Evolutionary conservation across 37 sponge, comb jelly and placozoan species (phyloP).

Genomic region (Mnemiopsis leidyi): DNA sequence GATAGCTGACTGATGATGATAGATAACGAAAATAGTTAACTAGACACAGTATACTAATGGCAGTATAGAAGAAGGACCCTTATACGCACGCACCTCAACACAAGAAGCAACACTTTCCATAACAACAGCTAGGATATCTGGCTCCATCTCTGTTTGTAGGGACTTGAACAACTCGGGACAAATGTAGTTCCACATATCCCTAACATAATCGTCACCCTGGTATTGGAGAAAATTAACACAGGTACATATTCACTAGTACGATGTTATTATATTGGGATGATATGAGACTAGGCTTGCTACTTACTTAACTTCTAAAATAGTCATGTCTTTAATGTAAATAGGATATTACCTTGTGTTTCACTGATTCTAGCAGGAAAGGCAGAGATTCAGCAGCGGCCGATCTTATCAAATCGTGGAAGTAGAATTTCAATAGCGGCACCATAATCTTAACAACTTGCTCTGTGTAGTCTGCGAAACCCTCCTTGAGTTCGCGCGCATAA

Average conservation of each 20-base stretch:
- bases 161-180: conserved; percentile 82
- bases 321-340: too few species aligned
- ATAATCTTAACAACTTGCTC: conserved; percentile 89
- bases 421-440: conserved; percentile 92
- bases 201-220: conserved; percentile 68
- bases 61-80: too few species aligned
- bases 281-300: too few species aligned
- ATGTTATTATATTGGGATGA: too few species aligned
- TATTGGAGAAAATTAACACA: too few species aligned
- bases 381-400: conserved; percentile 94
- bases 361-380: conserved; percentile 87
- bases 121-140: conserved; percentile 71
- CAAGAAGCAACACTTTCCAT: conserved; percentile 64
- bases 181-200: conserved; percentile 82
- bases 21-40: too few species aligned
- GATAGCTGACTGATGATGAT: too few species aligned
- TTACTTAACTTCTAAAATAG: too few species aligned
- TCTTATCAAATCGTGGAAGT: conserved; percentile 92
- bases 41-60: too few species aligned
- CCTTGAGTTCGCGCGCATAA: conserved; percentile 95
- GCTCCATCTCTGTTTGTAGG: conserved; percentile 83
- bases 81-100: not conserved
- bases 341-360: conserved; percentile 75
- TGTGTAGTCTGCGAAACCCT: conserved; percentile 91
- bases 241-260: too few species aligned